Base-by-base conservation (phyloP, 2,113 vertebrate genomes). In the Menura novaehollandiae region DNA sequence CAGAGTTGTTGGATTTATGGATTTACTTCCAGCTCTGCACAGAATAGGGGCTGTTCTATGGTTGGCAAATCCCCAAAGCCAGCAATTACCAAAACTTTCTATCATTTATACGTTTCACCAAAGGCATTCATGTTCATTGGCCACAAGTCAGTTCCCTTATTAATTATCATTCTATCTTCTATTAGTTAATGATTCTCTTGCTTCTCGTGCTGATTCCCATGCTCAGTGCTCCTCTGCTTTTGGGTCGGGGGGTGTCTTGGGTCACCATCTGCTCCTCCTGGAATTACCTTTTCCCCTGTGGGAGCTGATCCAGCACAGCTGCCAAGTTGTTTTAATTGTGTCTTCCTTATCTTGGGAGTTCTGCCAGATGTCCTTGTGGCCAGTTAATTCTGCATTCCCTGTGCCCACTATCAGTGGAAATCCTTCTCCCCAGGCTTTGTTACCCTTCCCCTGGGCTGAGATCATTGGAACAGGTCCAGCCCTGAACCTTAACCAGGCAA, bases 51-150 rank as follows among this genome's bases (percentile, higher is more conserved):
- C 13, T 13, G n/a, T n/a, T n/a, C n/a, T n/a, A n/a, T n/a, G 53
- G 16, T 16, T 41, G 41, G 33, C 41, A 30, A 26, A 75, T 17
- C 24, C 66, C 52, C 55, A 44, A 18, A 28, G 19, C 24, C 71
- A 46, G 41, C 72, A 46, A 2, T 5, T 3, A 20, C 55, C 55
- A 23, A 6, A 55, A 30, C 33, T 10, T 30, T 26, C 16, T 43
- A 30, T 24, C 10, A 1, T 59, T 47, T 6, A 23, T 1, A 17
- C 41, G 44, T 28, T 27, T 12, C 43, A 41, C 37, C 9, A 33
- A 41, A 24, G 22, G 69, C 37, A 6, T 5, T 4, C 1, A 33
- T 3, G 1, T 14, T 9, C 37, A 17, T 3, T 4, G 27, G 27
- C n/a, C 24, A 27, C 43, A 39, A 6, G 2, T 18, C 72, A 11